Evolutionary conservation across 2,888 invertebrate genomes (phyloP), one percentile per base, ranked within the genome.

Genomic region (Eutolmus rufibarbis): DNA sequence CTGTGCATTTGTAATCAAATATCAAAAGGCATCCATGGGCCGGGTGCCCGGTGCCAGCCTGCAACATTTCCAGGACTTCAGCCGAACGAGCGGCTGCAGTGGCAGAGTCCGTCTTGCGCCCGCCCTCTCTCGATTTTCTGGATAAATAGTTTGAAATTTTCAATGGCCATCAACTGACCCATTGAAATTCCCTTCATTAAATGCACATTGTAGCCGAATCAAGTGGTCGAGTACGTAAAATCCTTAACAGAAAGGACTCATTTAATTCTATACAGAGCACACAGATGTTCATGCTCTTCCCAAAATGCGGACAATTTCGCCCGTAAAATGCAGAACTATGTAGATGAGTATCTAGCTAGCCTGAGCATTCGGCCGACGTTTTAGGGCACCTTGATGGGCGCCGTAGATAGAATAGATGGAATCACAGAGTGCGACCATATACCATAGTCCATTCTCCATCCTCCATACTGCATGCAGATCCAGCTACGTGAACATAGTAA

Each of bases 131-230:
- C 51, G 77, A 86, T 76, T 78, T 78, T 86, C 86, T 77, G 37
- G 57, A 86, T 86, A 87, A 87, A 88, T 87, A 87, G 86, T 87
- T 88, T 74, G 31, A 87, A 86, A 88, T 88, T 88, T 88, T 86
- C 86, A 88, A 87, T 87, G 86, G 74, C 81, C 88, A 87, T 88
- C 87, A 88, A 86, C 87, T 87, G 82, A 87, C 79, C 86, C 76
- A 88, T 88, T 88, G 86, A 88, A 84, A 86, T 77, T 87, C 82
- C 78, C 79, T 84, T 88, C 88, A 88, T 88, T 88, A 88, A 85
- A 88, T 81, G 78, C 74, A 87, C 86, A 88, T 87, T 88, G 88
- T 88, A 87, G 77, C 74, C 56, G 76, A 87, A 87, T 81, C 78
- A 88, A 88, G 85, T 87, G 74, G 84, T 85, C 74, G 34, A 78